Evolutionary conservation across 2,888 invertebrate genomes (phyloP), one percentile per base, ranked within the genome.

Genomic region (Ornithoptera priamus): DNA sequence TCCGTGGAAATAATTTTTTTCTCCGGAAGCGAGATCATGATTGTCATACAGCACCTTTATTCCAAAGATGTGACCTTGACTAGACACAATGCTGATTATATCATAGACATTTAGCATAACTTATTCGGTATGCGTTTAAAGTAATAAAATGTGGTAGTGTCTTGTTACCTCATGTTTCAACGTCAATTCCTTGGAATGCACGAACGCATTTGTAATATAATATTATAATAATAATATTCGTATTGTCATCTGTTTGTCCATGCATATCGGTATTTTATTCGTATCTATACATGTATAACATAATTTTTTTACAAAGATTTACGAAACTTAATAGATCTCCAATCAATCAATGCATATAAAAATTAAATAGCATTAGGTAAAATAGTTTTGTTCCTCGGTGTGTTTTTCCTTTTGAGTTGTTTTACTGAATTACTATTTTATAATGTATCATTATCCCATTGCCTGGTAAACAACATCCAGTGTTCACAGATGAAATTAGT

Each of bases 21-120:
- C n/a, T 74, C 85, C 85, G 85, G 85, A 86, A 83, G 78, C 74
- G 74, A 74, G 71, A 79, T 79, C 75, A 80, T 81, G 81, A 80
- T 81, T 72, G 68, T 64, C 65, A 66, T 70, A 72, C 69, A 58
- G 59, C 67, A 67, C 65, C 68, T 71, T 70, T 71, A 68, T 39
- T 61, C 65, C 75, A 74, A 68, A 71, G 73, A 60, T 60, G 59
- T 71, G 78, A 74, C 81, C 81, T 83, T 84, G 80, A 76, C 65
- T 69, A 68, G 18, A 36, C 39, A 60, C 68, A 76, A 78, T 77
- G 77, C 76, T 75, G 80, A 80, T 84, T 84, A 80, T 80, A 80
- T 82, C 83, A 83, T 68, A 59, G 62, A 68, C 70, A 67, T 74
- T 75, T 76, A 71, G 74, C 76, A 75, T 80, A 77, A 76, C 74